phyloP scores from a whole-genome alignment of 2,888 invertebrate genomes.

The Octodonta nipae region DNA sequence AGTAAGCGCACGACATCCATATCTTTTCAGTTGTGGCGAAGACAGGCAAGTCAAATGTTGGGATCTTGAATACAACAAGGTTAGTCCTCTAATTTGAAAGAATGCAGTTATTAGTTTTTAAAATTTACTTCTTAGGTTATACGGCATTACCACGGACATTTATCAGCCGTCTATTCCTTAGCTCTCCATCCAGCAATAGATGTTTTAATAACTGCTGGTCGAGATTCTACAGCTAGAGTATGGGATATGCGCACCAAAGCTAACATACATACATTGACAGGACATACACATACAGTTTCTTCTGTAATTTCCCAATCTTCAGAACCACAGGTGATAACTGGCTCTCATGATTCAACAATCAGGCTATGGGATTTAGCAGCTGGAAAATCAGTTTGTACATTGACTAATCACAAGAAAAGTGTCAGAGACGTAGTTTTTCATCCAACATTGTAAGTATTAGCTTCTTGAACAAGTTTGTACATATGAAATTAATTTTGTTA shows the following conservation, averaged over 20 bases:
- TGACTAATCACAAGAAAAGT: conserved; percentile 98
- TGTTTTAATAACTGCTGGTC: conserved; percentile 81
- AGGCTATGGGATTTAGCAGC: conserved; percentile 95
- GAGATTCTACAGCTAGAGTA: conserved; percentile 90
- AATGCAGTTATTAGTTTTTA: not conserved
- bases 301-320: conserved; percentile 83
- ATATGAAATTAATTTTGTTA: conserved; percentile 6
- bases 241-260: conserved; percentile 99
- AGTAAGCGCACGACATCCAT: conserved; percentile 89
- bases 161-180: conserved; percentile 89
- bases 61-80: conserved; percentile 99
- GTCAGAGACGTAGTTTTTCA: conserved; percentile 67
- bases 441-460: conserved; percentile 50
- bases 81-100: too few species aligned
- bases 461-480: conserved; percentile 2
- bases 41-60: conserved; percentile 99
- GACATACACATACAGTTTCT: conserved; percentile 95
- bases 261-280: conserved; percentile 88
- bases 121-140: conserved; percentile 50
- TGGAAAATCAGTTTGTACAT: conserved; percentile 82
- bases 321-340: conserved; percentile 84
- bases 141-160: conserved; percentile 95
- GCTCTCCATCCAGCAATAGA: conserved; percentile 92
- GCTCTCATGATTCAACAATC: conserved; percentile 93
- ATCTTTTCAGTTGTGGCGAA: conserved; percentile 96